These are phyloP conservation scores for Sminthurides aquaticus DNA, from an alignment of 2,888 invertebrate genomes.

Conservation along the genomic window DNA sequence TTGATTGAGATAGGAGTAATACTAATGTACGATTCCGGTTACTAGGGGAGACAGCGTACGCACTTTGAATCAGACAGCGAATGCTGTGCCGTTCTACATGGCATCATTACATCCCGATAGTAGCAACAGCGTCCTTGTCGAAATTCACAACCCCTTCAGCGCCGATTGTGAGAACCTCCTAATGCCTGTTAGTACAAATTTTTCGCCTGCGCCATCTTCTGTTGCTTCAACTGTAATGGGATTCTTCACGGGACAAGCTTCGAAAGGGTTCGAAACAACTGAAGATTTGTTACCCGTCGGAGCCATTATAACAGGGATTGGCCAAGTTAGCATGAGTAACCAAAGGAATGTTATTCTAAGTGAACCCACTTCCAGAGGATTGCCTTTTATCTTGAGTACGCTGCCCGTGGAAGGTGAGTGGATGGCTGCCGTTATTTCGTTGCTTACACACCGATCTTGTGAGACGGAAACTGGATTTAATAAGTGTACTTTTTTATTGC, in stretches of 20 bases:
- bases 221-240: constrained; percentile 40
- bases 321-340: constrained; percentile 29
- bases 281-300: constrained; percentile 39
- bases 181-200: constrained; percentile 38
- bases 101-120: constrained; percentile 3
- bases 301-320: constrained; percentile 40
- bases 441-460: not conserved
- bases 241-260: constrained; percentile 40
- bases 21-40: too few species aligned
- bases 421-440: not conserved
- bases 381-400: constrained; percentile 36
- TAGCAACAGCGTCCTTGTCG: constrained; percentile 21
- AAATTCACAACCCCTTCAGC: constrained; percentile 39
- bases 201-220: constrained; percentile 30
- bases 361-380: constrained; percentile 24
- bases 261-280: constrained; percentile 38
- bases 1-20: too few species aligned
- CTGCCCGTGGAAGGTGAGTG: constrained; percentile 38
- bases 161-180: constrained; percentile 33
- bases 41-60: constrained; percentile 38
- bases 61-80: constrained; percentile 33
- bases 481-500: constrained; percentile 4
- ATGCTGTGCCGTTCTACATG: constrained; percentile 39
- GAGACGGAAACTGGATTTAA: not conserved
- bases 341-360: constrained; percentile 30